Conservation (phyloP, 2,797 vertebrate species). For the Sternotherus odoratus region DNA sequence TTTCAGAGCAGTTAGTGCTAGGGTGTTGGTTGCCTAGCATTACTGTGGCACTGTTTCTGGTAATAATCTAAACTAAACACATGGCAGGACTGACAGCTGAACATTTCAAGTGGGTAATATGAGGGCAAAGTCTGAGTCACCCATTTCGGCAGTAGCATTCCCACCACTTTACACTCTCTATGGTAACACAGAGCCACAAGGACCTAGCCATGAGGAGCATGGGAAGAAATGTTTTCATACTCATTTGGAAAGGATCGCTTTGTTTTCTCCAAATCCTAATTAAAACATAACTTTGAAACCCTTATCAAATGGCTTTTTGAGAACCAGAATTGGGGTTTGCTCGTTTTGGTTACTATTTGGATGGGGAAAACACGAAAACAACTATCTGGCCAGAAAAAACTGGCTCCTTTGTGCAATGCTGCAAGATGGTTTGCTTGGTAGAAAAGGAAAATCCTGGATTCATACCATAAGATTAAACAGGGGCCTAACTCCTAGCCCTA, state of each 20-base stretch:
- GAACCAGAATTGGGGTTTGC: background rate
- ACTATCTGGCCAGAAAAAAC: accelerated
- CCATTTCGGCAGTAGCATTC: accelerated
- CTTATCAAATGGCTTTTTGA: background rate
- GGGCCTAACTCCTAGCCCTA: background rate
- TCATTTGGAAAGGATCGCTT: background rate
- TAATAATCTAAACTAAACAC: background rate
- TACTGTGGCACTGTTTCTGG: background rate
- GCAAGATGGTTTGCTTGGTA: background rate
- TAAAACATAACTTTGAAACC: background rate
- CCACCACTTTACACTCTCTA: background rate
- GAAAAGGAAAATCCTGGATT: background rate
- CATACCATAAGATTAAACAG: background rate
- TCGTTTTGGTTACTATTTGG: background rate
- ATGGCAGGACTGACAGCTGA: background rate
- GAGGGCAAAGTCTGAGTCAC: constrained; percentile 8
- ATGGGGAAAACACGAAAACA: background rate
- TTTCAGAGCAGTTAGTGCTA: accelerated
- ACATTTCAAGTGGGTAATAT: background rate
- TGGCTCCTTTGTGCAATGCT: background rate
- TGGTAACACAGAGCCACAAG: background rate
- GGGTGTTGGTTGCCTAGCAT: background rate
- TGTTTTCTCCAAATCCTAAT: background rate
- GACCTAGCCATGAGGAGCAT: background rate
- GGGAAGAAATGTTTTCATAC: background rate